Base-by-base conservation (phyloP, 2,888 invertebrate genomes). In the Drosophila stalkeri region DNA sequence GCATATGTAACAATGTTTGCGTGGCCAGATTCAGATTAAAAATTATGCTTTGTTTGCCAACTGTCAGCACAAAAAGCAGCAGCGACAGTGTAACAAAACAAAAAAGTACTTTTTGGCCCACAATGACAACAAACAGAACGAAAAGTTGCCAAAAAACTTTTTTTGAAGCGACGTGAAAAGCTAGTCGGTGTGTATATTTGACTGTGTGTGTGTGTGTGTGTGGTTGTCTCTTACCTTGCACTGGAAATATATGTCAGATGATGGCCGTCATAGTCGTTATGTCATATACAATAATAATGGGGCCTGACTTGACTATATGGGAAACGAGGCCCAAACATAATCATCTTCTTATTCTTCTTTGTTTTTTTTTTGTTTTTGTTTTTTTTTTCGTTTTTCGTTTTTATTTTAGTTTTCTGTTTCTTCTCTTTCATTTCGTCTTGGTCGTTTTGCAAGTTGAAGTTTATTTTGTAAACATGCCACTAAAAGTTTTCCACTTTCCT, bases 401-500 rank as follows among this genome's bases (percentile, higher is more conserved):
- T 78, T 80, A 72, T 77, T 83, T 81, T 64, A 68, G 73, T 62
- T 59, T 56, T 54, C 43, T 43, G 27, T 51, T 37, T 56, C 18
- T 18, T 47, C 49, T 57, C 46, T 20, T 12, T 14, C 33, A 57
- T 61, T 55, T 41, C 57, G 39, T 66, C 51, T 61, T 70, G 65
- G 65, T 60, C 76, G 75, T 80, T 87, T 82, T 77, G 77, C 82
- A 81, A 87, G 75, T 74, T 77, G 82, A 86, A 86, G 80, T 85
- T 86, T 86, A 86, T 86, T 86, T 87, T 86, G 86, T 86, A 87
- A 89, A 86, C 86, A 86, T 89, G 89, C 88, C 88, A 86, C 86
- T 86, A 86, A 86, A 86, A 86, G 89, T 86, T 86, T 86, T 86
- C 86, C 89, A 86, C 86, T 89, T 86, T 86, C 75, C 89, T 87